Evolutionary conservation across 2,797 vertebrate genomes (phyloP), one percentile per base, ranked within the genome.

Genomic region (Salmo trutta): DNA sequence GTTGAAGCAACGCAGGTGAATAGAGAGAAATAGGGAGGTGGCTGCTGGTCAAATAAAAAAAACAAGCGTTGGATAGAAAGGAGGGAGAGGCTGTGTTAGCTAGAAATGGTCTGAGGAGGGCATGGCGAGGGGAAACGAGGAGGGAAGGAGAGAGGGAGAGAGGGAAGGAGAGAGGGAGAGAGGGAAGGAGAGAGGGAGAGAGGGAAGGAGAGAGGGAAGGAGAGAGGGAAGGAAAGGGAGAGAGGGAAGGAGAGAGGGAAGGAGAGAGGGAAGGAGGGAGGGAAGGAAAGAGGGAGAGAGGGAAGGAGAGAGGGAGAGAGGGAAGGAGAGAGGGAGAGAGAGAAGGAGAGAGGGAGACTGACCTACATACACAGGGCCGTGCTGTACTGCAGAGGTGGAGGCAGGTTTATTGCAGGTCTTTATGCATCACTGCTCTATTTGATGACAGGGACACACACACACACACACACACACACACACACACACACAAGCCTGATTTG

Each of bases 281-380:
- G 62, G 62, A 53, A 36, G 41, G 82, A 79, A 54, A 75, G 76
- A 76, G 76, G 56, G 70, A 86, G 80, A 83, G 68, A 64, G 36
- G n/a, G 71, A 24, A 41, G 80, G 66, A 82, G 81, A 36, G 82
- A 76, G 79, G 77, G 76, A 24, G 24, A 24, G 24, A 24, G 24
- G 24, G 24, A 24, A 24, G 24, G 24, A 24, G 24, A 1, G 24
- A 24, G 24, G 24, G 71, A 33, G 81, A 71, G 68, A 67, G 36
- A 17, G 71, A 24, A 41, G 80, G 82, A 79, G 59, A 76, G 76
- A 76, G 76, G 56, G 70, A 86, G 80, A 83, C 77, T 91, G 88
- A 89, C 90, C 91, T 92, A 91, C 81, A 92, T 91, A 88, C 74
- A 81, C 77, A 27, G 82, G 86, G 83, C 71, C 78, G 79, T 87